These are phyloP conservation scores for Craseonycteris thonglongyai DNA, from an alignment of 2,113 vertebrate species.

Conservation along the genomic window DNA sequence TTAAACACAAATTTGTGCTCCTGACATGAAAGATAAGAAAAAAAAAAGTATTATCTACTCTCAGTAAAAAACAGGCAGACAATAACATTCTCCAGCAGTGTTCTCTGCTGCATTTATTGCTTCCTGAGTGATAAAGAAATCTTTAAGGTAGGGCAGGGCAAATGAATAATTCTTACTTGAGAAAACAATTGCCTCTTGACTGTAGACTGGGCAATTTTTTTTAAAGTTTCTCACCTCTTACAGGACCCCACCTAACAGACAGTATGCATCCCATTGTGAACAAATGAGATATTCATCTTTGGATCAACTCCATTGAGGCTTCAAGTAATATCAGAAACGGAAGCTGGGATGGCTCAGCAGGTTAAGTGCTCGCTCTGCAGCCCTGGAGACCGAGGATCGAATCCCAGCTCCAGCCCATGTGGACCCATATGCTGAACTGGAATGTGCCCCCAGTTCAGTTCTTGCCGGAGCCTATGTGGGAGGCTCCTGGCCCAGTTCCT, in stretches of 20 bases:
- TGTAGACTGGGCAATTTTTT: neutral
- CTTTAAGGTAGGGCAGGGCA: neutral
- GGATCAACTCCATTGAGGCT: neutral
- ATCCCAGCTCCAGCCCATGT: no score
- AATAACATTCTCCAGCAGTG: neutral
- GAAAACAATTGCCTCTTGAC: neutral
- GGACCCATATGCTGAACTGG: no score
- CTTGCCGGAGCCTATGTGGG: no score
- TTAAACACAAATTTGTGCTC: neutral
- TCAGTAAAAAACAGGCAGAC: neutral
- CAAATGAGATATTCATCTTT: neutral
- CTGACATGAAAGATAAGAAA: neutral
- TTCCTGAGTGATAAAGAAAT: neutral
- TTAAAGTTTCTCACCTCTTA: neutral
- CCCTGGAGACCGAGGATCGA: no score
- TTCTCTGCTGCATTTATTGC: neutral
- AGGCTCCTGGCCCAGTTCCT: no score
- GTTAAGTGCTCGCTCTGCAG: no score
- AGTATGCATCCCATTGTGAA: neutral
- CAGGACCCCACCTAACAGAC: neutral
- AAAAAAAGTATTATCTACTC: neutral
- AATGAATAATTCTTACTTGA: neutral
- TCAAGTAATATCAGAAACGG: conserved; percentile 24
- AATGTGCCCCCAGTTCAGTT: no score
- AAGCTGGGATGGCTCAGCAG: no score